Conservation (phyloP, 2,113 vertebrate species). For the Spea multiplicata region DNA sequence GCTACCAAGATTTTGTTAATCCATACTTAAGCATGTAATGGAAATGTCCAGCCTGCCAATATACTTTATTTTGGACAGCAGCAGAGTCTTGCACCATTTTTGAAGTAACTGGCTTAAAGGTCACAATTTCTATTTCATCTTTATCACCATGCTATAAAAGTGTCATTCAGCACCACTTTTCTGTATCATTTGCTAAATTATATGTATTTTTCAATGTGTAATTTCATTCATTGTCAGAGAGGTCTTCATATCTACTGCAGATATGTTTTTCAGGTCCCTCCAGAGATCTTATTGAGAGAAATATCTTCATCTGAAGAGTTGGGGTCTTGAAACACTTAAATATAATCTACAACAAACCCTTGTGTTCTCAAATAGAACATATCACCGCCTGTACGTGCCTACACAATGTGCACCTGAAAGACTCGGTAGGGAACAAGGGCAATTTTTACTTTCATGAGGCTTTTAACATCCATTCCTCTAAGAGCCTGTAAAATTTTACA, state of each 20-base stretch:
- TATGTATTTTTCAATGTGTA: not conserved
- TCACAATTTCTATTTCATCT: not conserved
- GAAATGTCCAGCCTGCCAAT: not conserved
- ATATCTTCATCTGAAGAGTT: conserved; percentile 1
- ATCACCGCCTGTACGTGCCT: not conserved
- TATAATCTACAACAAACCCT: conserved; percentile 4
- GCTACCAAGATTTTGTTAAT: no score
- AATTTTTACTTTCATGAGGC: conserved; percentile 40
- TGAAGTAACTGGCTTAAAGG: not conserved
- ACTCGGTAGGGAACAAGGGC: conserved; percentile 1
- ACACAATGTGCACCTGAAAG: conserved; percentile 6
- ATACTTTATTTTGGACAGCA: not conserved
- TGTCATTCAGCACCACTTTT: conserved; percentile 5
- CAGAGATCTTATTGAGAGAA: not conserved
- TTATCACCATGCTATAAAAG: not conserved
- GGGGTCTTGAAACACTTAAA: conserved; percentile 7
- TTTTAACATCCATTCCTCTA: conserved; percentile 34
- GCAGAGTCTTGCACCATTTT: not conserved
- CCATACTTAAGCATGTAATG: not conserved
- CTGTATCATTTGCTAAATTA: conserved; percentile 9
- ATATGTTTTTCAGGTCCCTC: not conserved
- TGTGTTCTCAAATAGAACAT: not conserved
- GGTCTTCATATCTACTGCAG: not conserved
- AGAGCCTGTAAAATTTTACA: conserved; percentile 26
- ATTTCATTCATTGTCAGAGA: not conserved